Base-by-base conservation (phyloP, 2,797 vertebrate genomes). In the Notolabrus celidotus region DNA sequence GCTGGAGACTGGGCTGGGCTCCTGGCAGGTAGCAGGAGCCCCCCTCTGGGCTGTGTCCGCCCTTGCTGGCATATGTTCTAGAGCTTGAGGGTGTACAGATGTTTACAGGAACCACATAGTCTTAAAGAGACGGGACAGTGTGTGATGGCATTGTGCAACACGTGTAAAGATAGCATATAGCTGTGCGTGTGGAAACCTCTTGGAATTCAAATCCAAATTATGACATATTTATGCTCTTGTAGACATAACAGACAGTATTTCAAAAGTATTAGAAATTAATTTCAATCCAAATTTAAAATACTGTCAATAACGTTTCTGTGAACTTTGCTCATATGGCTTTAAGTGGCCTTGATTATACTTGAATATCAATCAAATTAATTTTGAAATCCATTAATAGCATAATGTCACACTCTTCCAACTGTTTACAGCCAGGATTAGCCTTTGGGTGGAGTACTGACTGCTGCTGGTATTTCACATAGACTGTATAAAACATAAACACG, bases 11-110 rank as follows among this genome's bases (percentile, higher is more conserved):
- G 72, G 63, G 57, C 71, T 67, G 66, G 45, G 31, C 71, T 72
- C 68, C 76, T 81, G 80, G 77, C 56, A 83, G 61, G 79, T 77
- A 79, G 68, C 67, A 70, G 60, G 50, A 78, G 73, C 85, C 82
- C 77, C 81, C 65, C 59, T 67, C 76, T 71, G 79, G 64, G 82
- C 65, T 64, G 38, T 38, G 71, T 82, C 73, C 11, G 74, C 83
- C 77, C 54, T 39, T 19, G 38, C 68, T 89, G 83, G 86, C 84
- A 46, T 49, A 20, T 74, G 54, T 84, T 57, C 78, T 77, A 67
- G 43, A 71, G 45, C 55, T 64, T 50, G 41, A 29, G 49, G 77
- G 78, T 5, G 22, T 42, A 61, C 83, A 86, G 69, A 88, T 89
- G 81, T 81, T 73, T 60, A 45, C 45, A 55, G 57, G 64, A 50